Evolutionary conservation across 23 tunicate genomes (phyloP).

Genomic region (Ascidia mentula): DNA sequence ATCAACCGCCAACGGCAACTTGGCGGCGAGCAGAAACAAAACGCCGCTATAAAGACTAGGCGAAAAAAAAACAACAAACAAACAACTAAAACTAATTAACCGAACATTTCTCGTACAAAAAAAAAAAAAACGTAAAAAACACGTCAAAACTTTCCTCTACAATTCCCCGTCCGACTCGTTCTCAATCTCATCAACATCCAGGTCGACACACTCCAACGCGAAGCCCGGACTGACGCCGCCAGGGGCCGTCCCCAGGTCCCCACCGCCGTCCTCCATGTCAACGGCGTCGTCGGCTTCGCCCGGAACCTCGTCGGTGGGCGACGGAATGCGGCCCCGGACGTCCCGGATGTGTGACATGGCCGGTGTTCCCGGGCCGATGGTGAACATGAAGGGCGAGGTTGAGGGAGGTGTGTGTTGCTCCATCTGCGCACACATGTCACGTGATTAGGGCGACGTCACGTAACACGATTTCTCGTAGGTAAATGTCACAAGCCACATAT

Average conservation of each 20-base stretch:
- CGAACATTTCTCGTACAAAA: too few species aligned
- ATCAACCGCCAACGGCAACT: too few species aligned
- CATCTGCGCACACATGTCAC: neutral
- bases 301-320: conserved; percentile 31
- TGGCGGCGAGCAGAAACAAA: neutral
- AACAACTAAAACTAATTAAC: neutral
- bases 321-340: conserved; percentile 31
- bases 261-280: conserved; percentile 6
- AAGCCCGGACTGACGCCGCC: conserved; percentile 28
- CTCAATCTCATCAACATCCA: conserved; percentile 60
- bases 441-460: neutral
- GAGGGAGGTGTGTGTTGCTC: neutral
- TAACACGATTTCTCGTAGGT: too few species aligned
- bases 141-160: neutral
- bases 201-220: conserved; percentile 46
- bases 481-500: too few species aligned
- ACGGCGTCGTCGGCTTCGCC: conserved; percentile 34
- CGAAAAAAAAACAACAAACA: neutral
- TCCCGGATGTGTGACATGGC: conserved; percentile 8
- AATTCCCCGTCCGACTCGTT: conserved; percentile 27
- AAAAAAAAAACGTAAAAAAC: too few species aligned
- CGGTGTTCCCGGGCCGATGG: conserved; percentile 3
- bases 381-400: conserved; percentile 9
- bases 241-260: conserved; percentile 21
- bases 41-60: too few species aligned